These are phyloP conservation scores for Caenorhabditis sp. DNA, from an alignment of 2,888 invertebrate species.

Conservation along the genomic window DNA sequence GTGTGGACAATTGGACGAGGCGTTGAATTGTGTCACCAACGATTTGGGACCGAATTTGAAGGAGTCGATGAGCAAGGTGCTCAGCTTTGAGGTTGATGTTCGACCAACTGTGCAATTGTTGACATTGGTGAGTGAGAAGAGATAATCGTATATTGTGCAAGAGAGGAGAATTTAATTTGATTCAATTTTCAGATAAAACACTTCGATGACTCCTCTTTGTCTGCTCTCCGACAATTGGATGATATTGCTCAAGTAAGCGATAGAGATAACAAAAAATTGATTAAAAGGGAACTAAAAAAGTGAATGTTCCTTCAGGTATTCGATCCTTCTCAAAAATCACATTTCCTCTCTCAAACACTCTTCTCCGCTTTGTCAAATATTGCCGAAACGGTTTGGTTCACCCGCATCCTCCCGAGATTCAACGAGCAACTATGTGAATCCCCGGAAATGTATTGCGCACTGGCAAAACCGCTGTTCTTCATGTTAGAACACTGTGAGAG, in stretches of 20 bases:
- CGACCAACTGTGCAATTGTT: constrained; percentile 90
- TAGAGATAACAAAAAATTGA: no score
- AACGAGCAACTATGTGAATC: constrained; percentile 61
- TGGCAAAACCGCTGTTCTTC: constrained; percentile 64
- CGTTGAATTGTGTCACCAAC: constrained; percentile 58
- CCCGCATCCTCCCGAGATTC: constrained; percentile 64
- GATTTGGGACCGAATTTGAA: constrained; percentile 79
- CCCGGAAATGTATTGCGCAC: constrained; percentile 57
- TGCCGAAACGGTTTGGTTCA: constrained; percentile 67
- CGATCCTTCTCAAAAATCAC: constrained; percentile 85
- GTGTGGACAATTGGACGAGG: constrained; percentile 80
- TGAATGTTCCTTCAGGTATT: no score
- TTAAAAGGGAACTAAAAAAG: no score
- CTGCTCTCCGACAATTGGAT: constrained; percentile 90
- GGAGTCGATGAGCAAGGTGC: constrained; percentile 58
- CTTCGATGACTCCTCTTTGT: constrained; percentile 86
- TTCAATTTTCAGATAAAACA: constrained; percentile 71
- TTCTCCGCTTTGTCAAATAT: constrained; percentile 59
- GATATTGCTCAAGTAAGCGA: constrained; percentile 78
- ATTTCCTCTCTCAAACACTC: constrained; percentile 83
- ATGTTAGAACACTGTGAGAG: constrained; percentile 66
- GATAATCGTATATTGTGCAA: constrained; percentile 65
- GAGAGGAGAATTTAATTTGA: constrained; percentile 59
- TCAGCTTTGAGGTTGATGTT: constrained; percentile 78
- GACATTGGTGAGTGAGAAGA: constrained; percentile 79